Base-by-base conservation (phyloP, 2,888 invertebrate species). In the Synanthedon tipuliformis region DNA sequence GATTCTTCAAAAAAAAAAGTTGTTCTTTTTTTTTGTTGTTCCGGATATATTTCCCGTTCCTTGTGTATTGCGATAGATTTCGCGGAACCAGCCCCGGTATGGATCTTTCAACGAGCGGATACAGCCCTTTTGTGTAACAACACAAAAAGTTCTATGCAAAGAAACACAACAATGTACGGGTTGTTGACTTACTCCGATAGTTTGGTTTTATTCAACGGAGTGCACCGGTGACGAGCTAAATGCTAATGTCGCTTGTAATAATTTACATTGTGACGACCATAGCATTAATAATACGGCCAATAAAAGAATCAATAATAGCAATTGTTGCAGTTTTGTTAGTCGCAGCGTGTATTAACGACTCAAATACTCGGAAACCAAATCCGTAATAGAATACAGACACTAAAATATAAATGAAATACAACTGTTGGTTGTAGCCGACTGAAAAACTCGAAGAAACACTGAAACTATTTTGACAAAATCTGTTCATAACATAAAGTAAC, bases 31-130 rank as follows among this genome's bases (percentile, higher is more conserved):
- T 82, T 78, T 73, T 68, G 73, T 76, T 78, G 76, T 87, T 86
- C 85, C 85, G 86, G 83, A 78, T 76, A 84, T 74, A 79, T 83
- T 84, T 85, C 85, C 85, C 76, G 81, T 81, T 81, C 78, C 75
- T 84, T 82, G 73, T 82, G 73, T 77, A 69, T 78, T 77, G 77
- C 78, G 75, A 81, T 78, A 76, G 75, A 77, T 82, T 84, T 83
- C 84, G 78, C 81, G 80, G 83, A 84, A 85, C 76, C 72, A 65
- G 64, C 63, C 73, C 72, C 70, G 65, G 67, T 61, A 61, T 64
- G 67, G 70, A 76, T 78, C 74, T 76, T 68, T 73, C 61, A 66
- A 72, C 71, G 69, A 70, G 78, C 80, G 85, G 84, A 86, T 74
- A 78, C 75, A 78, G 78, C 78, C 81, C 79, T 85, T 83, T 85